Evolutionary conservation across 1,140 invertebrate genomes (phyloP).

Genomic region (Pectinophora gossypiella): DNA sequence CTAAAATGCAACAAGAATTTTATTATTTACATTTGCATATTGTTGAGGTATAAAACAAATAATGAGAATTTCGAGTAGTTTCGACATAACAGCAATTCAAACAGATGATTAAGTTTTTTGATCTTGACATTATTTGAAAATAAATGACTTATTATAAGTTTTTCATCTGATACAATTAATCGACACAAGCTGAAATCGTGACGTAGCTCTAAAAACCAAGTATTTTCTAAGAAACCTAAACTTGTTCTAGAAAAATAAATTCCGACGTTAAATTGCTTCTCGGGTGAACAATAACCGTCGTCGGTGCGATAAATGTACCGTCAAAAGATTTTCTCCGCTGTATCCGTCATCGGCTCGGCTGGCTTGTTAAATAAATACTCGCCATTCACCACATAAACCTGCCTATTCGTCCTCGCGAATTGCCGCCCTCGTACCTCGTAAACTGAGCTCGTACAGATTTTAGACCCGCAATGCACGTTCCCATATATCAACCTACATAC

Average conservation of each 20-base stretch:
- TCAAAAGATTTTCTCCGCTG: slow-evolving; percentile 28
- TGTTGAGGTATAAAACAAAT: not conserved
- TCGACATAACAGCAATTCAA: too few relatives aligned
- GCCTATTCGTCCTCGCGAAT: slow-evolving; percentile 20
- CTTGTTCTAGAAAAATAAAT: not conserved
- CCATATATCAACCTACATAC: too few relatives aligned
- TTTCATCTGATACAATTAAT: too few relatives aligned
- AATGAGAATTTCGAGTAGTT: too few relatives aligned
- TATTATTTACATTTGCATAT: not conserved
- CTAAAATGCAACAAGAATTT: not conserved
- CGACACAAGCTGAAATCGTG: too few relatives aligned
- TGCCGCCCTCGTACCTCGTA: not conserved
- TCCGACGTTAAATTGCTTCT: not conserved
- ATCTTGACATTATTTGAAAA: too few relatives aligned
- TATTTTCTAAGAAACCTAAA: too few relatives aligned
- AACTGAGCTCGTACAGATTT: not conserved
- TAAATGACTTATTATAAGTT: too few relatives aligned
- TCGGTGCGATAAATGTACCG: slow-evolving; percentile 22
- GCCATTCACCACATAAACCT: slow-evolving; percentile 23
- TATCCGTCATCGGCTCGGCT: slow-evolving; percentile 23
- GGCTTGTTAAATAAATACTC: slow-evolving; percentile 31
- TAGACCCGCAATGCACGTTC: not conserved
- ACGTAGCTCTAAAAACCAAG: too few relatives aligned
- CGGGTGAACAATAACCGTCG: slow-evolving; percentile 19
- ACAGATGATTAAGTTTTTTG: too few relatives aligned